These are phyloP conservation scores for Toxotes jaculatrix DNA, from an alignment of 2,113 vertebrate species.

Conservation along the genomic window DNA sequence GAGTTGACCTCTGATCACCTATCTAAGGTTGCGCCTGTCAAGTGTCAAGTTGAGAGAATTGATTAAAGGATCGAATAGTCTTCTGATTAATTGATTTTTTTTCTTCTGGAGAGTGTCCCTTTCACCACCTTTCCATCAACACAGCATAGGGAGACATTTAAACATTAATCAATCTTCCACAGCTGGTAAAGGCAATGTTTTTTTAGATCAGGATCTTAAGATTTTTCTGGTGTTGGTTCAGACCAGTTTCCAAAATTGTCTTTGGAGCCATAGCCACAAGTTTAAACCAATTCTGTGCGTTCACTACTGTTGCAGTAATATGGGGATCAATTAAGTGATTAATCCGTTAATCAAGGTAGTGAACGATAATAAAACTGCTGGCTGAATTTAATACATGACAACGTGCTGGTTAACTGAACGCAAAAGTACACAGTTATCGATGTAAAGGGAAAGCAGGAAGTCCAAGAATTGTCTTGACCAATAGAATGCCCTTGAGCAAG, in stretches of 20 bases:
- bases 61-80: slow-evolving; percentile 59
- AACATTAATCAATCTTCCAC: neutral
- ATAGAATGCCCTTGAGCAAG: slow-evolving; percentile 21
- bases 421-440: neutral
- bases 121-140: slow-evolving; percentile 26
- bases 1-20: slow-evolving; percentile 65
- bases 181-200: neutral
- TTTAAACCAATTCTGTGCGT: too few species aligned
- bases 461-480: neutral
- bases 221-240: neutral
- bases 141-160: slow-evolving; percentile 24
- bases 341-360: neutral
- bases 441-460: slow-evolving; percentile 1
- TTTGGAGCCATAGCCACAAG: too few species aligned
- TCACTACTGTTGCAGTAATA: too few species aligned
- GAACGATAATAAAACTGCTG: neutral
- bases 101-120: slow-evolving; percentile 30
- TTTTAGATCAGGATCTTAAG: neutral
- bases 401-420: neutral
- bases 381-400: neutral
- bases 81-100: slow-evolving; percentile 68
- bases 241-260: neutral
- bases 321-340: too few species aligned
- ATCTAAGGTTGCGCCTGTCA: slow-evolving; percentile 52
- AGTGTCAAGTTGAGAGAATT: slow-evolving; percentile 67